Conservation (phyloP, 2,797 vertebrate species). For the Phyllotis vaccarum region DNA sequence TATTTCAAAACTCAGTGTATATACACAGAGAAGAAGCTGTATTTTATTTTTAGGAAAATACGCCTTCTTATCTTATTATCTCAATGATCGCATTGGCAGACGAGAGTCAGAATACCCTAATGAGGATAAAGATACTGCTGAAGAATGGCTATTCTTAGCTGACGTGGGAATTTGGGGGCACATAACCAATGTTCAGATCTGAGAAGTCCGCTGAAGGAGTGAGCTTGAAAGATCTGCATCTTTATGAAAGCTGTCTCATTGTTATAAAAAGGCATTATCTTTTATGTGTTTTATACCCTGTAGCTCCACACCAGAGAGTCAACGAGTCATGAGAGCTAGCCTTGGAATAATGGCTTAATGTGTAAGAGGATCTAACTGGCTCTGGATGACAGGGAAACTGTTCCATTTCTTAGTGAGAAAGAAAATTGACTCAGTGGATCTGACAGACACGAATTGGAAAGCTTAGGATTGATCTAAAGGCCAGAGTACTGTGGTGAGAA, state of each 20-base stretch:
- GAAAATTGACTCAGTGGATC: neutral
- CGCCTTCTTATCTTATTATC: too few species aligned
- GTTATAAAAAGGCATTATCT: neutral
- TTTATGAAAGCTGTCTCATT: neutral
- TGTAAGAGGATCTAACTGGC: neutral
- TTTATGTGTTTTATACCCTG: neutral
- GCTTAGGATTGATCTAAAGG: neutral
- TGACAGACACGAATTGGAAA: neutral
- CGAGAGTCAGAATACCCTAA: neutral
- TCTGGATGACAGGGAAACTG: neutral
- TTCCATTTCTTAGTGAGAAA: neutral
- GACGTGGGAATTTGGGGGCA: neutral
- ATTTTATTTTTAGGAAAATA: neutral
- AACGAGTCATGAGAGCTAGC: neutral
- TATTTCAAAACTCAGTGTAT: neutral
- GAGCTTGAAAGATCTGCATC: neutral
- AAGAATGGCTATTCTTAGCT: too few species aligned
- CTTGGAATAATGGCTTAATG: neutral
- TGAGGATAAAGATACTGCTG: too few species aligned
- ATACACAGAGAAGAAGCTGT: neutral
- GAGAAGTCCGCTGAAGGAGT: too few species aligned
- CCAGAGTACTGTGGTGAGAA: too few species aligned
- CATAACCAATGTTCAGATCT: fast-evolving
- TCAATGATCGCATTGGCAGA: neutral
- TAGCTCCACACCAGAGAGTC: neutral